These are phyloP conservation scores for Aplysia californica DNA, from an alignment of 1,140 invertebrate species.

Conservation along the genomic window DNA sequence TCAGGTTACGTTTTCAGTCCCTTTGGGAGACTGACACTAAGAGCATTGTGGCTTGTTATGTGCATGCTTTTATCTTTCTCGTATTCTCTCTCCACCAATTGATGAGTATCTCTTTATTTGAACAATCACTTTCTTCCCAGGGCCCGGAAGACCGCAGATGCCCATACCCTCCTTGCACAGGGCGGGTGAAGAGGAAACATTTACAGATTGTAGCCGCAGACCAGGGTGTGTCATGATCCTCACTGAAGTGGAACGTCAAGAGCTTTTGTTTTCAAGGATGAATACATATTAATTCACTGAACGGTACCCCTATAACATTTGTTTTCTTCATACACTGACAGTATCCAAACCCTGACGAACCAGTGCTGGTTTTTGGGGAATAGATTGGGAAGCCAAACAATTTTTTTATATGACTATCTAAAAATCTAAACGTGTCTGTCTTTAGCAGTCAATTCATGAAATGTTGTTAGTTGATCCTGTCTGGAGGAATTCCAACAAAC, in stretches of 20 bases:
- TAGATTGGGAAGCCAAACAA: background rate
- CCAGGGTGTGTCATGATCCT: background rate
- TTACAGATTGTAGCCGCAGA: background rate
- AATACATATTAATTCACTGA: too few relatives aligned
- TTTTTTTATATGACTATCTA: too few relatives aligned
- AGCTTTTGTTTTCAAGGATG: background rate
- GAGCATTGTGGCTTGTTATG: background rate
- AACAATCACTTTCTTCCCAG: background rate
- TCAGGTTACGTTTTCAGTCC: background rate
- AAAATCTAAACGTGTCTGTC: too few relatives aligned
- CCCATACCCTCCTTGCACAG: slow-evolving; percentile 13
- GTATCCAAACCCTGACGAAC: background rate
- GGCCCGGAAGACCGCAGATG: slow-evolving; percentile 6
- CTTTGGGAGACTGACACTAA: background rate
- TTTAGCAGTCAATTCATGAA: too few relatives aligned
- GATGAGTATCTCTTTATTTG: background rate
- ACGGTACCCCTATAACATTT: too few relatives aligned
- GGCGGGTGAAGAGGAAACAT: slow-evolving; percentile 15
- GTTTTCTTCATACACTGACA: background rate
- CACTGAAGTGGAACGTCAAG: background rate
- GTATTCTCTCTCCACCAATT: background rate
- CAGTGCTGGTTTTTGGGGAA: background rate
- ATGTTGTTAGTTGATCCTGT: too few relatives aligned
- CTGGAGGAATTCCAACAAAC: too few relatives aligned
- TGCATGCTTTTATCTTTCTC: background rate